phyloP scores from a whole-genome alignment of 2,113 vertebrate genomes.

The Mungos mungo region DNA sequence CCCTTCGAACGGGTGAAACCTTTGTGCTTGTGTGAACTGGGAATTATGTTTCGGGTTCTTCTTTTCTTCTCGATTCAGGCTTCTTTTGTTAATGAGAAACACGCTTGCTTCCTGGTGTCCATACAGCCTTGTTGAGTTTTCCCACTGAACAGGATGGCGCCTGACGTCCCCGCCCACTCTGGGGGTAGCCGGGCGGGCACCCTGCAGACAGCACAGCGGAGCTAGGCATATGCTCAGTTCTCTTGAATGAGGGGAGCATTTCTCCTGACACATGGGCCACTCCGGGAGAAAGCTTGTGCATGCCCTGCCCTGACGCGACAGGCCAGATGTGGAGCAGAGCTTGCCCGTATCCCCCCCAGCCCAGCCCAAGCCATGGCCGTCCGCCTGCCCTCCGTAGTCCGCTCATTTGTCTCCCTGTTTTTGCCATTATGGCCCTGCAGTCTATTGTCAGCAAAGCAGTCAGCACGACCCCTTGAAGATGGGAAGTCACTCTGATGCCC shows the following conservation, averaged over 20 bases:
- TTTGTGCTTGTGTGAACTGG: not conserved
- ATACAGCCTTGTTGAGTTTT: not conserved
- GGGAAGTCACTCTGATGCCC: not conserved
- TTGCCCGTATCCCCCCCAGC: not conserved
- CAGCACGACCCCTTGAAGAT: not conserved
- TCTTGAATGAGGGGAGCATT: not conserved
- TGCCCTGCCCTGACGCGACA: accelerated
- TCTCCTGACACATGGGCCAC: not conserved
- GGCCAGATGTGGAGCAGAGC: not conserved
- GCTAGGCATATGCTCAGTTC: not conserved
- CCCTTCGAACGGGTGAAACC: not conserved
- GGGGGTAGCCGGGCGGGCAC: not conserved
- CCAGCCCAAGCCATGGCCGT: not conserved
- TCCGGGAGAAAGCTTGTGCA: not conserved
- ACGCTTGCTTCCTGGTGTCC: not conserved
- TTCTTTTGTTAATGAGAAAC: not conserved
- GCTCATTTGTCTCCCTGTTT: not conserved
- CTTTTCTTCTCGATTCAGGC: not conserved
- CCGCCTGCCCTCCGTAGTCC: not conserved
- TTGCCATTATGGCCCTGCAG: not conserved
- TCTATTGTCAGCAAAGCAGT: not conserved
- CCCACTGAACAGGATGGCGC: not conserved
- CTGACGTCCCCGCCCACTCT: not conserved
- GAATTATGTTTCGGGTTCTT: not conserved
- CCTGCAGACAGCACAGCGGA: not conserved